Percentiles rank a stretch among this genome's conserved stretches.
phyloP scores from a whole-genome alignment of 64 coral and sea anemone species.

The Actinia tenebrosa region DNA sequence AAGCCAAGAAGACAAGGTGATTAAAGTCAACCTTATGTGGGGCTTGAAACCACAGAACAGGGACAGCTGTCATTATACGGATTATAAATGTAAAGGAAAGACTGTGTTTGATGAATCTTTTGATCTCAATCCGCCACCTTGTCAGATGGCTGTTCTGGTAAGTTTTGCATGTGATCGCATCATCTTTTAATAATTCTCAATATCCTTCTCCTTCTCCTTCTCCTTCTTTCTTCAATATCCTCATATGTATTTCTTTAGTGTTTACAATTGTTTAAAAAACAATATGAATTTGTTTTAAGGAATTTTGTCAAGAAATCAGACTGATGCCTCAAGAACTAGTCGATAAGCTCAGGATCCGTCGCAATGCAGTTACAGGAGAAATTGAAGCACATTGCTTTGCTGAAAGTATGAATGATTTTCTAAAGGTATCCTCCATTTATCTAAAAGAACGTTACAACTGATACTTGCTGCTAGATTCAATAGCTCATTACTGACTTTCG shows the following conservation, averaged over 20 bases:
- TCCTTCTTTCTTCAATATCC: neutral
- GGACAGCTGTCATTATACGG: slow-evolving; percentile 60
- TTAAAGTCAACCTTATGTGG: slow-evolving; percentile 66
- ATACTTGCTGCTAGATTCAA: neutral
- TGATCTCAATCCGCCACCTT: slow-evolving; percentile 63
- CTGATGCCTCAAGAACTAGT: slow-evolving; percentile 28
- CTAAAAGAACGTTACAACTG: too few species aligned
- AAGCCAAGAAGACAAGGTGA: slow-evolving; percentile 67
- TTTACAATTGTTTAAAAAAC: too few species aligned
- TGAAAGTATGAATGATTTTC: slow-evolving; percentile 57
- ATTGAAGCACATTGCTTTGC: slow-evolving; percentile 68
- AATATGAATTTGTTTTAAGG: slow-evolving; percentile 14
- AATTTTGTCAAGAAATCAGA: slow-evolving; percentile 61
- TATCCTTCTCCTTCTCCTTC: neutral
- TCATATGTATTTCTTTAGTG: too few species aligned
- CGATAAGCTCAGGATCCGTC: slow-evolving; percentile 50
- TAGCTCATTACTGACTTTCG: neutral
- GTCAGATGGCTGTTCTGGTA: slow-evolving; percentile 60
- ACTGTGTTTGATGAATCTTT: slow-evolving; percentile 71
- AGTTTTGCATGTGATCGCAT: neutral
- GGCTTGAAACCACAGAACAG: slow-evolving; percentile 66
- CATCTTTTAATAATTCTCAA: neutral
- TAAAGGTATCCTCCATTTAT: slow-evolving; percentile 18
- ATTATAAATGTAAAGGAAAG: slow-evolving; percentile 68
- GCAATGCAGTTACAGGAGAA: slow-evolving; percentile 55